phyloP scores from a whole-genome alignment of 2,888 invertebrate genomes.

The Aphodius sticticus region DNA sequence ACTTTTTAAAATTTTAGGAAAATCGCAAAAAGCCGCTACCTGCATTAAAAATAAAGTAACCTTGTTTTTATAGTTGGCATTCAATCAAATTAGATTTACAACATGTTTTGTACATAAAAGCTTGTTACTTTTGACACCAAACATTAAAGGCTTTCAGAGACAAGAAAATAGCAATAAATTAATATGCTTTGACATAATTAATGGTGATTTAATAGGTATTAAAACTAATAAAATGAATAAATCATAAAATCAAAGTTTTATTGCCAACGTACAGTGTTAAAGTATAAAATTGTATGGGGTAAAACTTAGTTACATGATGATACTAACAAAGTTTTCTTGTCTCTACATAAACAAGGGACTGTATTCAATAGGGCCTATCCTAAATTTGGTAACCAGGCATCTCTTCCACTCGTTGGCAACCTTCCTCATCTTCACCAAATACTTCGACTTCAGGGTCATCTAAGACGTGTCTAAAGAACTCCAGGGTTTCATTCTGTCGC shows the following conservation, averaged over 20 bases:
- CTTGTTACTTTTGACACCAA: not conserved
- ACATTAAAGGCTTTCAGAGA: conserved; percentile 4
- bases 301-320: conserved; percentile 4
- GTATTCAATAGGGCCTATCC: not conserved
- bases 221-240: conserved; percentile 4
- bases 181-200: conserved; percentile 4
- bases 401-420: not conserved
- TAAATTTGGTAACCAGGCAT: conserved; percentile 4
- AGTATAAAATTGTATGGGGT: conserved; percentile 4
- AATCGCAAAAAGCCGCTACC: conserved; percentile 4
- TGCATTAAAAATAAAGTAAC: conserved; percentile 4
- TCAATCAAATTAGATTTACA: conserved; percentile 4
- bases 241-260: conserved; percentile 4
- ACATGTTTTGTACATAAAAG: conserved; percentile 4
- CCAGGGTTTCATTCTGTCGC: conserved; percentile 5
- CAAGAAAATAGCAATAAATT: conserved; percentile 4
- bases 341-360: conserved; percentile 4
- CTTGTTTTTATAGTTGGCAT: conserved; percentile 4
- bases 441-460: not conserved
- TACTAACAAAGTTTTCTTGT: not conserved
- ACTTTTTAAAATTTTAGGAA: not conserved
- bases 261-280: conserved; percentile 4
- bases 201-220: conserved; percentile 4
- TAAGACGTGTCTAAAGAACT: conserved; percentile 4
- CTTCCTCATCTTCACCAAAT: not conserved